Base-by-base conservation (phyloP, 2,113 vertebrate genomes). In the Ciconia stormi region DNA sequence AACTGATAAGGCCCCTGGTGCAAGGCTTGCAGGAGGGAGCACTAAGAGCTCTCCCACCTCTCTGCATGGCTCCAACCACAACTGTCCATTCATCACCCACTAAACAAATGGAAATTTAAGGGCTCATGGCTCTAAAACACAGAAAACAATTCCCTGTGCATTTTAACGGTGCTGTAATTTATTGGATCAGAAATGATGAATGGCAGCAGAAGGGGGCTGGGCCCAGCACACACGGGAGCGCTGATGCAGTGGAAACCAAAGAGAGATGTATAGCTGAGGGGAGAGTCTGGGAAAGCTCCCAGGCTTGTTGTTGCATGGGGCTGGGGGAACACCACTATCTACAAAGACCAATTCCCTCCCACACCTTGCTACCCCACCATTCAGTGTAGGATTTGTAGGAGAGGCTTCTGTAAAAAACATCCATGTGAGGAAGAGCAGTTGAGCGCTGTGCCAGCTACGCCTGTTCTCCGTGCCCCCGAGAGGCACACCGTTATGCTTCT, bases 71-170 rank as follows among this genome's bases (percentile, higher is more conserved):
- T 92, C 89, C 85, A 78, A 29, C 70, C 47, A 76, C 59, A 87
- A 21, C 59, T 42, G 29, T 53, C 89, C 94, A 93, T 96, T 94
- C 91, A 96, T 94, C 95, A 97, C 55, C 72, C 49, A 38, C 90
- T 94, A 96, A 97, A 89, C 91, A 97, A 97, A 96, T 93, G 94
- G 90, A 97, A 97, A 97, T 94, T 89, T 95, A 96, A 96, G 82
- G 95, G 90, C 92, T 96, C 89, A 66, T 36, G 61, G 94, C 95
- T 94, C 90, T 86, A 82, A 95, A 95, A 74, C 88, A 94, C 94
- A 95, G 92, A 94, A 92, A 97, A 96, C 95, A 97, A 97, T 93
- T 95, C 93, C 97, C 93, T 72, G 85, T 89, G 95, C 91, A 61
- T 96, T 96, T 94, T 95, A 96, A 94, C 14, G 0, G 90, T 11